A percentile compares a stretch with the other conserved stretches of the same genome.
These are phyloP conservation scores for Psittacara wagleri DNA, from an alignment of 2,113 vertebrate species.

Conservation along the genomic window DNA sequence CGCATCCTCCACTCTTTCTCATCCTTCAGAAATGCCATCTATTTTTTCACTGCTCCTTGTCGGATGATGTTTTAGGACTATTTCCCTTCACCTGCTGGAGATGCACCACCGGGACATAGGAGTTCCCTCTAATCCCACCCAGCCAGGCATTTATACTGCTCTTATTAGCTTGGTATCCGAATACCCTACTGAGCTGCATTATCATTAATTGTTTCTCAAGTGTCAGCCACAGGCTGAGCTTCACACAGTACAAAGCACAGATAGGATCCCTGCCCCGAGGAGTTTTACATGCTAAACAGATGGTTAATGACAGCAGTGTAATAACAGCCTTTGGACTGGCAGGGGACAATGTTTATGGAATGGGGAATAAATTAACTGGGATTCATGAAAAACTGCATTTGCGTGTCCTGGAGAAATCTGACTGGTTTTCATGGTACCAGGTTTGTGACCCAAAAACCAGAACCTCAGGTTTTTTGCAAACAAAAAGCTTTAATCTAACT, in stretches of 20 bases:
- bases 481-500: neutral
- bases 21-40: neutral
- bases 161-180: slow-evolving; percentile 45
- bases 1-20: neutral
- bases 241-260: slow-evolving; percentile 39
- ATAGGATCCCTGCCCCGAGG: slow-evolving; percentile 25
- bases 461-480: neutral
- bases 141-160: slow-evolving; percentile 50
- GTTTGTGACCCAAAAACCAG: neutral
- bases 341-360: slow-evolving; percentile 20
- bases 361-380: neutral
- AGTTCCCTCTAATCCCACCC: slow-evolving; percentile 48
- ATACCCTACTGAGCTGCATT: slow-evolving; percentile 42
- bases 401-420: neutral
- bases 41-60: neutral
- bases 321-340: slow-evolving; percentile 13
- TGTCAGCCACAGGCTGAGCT: slow-evolving; percentile 51
- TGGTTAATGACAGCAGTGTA: slow-evolving; percentile 37
- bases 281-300: slow-evolving; percentile 61
- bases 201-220: slow-evolving; percentile 69
- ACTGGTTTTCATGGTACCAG: neutral
- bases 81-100: slow-evolving; percentile 38
- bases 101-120: neutral
- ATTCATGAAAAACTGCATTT: neutral
- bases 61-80: neutral